Base-by-base conservation (phyloP, 2,113 vertebrate species). In the Scytalopus superciliaris region DNA sequence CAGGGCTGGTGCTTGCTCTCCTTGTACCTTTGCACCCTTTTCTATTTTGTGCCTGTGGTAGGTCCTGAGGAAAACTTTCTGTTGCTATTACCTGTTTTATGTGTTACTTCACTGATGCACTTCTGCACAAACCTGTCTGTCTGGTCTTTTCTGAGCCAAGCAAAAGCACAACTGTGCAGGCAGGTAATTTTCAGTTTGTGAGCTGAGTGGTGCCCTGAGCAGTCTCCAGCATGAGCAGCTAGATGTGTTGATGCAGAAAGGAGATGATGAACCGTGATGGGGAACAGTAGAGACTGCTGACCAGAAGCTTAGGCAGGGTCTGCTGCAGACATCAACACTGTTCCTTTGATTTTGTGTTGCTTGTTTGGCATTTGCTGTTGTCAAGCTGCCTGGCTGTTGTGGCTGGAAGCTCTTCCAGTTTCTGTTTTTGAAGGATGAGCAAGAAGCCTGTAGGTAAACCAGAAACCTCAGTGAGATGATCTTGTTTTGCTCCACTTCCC, bases 1-100 rank as follows among this genome's bases (percentile, higher is more conserved):
- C 2, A 0, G 56, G 6, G 1, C 3, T 50, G 33, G 19, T 14
- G 55, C 6, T 1, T 14, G 22, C 3, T 3, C 5, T 62, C 45
- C 57, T 85, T 9, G 37, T 14, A 18, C n/a, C 28, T 75, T 42
- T 62, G n/a, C 18, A 25, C 22, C 10, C 33, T 35, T 50, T 70
- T 64, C 39, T 35, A 13, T 60, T 62, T 52, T 37, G 16, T 33
- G 15, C 15, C n/a, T 69, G 25, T 40, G 3, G 62, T 18, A 63
- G 19, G 52, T 59, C 2, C 1, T 23, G 50, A 53, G 28, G 64
- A 89, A 74, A 66, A 31, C 9, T 69, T 55, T 31, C 14, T 66
- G 6, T n/a, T 84, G 30, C 50, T 87, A 17, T 66, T 49, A 4
- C 15, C 21, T 10, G 0, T 45, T 87, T 84, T 19, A 5, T 35